phyloP scores from a whole-genome alignment of 1,140 invertebrate species.

The Gerris buenoi region DNA sequence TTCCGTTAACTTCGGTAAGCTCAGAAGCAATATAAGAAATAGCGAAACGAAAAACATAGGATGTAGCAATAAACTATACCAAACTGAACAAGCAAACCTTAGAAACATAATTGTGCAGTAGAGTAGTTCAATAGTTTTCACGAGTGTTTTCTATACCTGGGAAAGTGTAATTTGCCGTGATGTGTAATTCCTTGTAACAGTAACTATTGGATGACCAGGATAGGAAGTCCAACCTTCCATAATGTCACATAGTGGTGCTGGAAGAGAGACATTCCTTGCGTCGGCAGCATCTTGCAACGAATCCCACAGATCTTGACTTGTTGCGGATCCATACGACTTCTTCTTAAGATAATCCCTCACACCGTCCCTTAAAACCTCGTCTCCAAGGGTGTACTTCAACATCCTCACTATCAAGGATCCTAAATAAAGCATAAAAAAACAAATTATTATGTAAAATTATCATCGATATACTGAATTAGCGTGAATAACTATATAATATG shows the following conservation, averaged over 20 bases:
- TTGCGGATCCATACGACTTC: slow-evolving; percentile 16
- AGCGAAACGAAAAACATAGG: too few species aligned
- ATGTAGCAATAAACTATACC: too few species aligned
- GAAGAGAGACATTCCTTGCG: slow-evolving; percentile 19
- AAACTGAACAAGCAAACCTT: too few species aligned
- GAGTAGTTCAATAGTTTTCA: too few species aligned
- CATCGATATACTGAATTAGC: too few species aligned
- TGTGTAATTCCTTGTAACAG: slow-evolving; percentile 37
- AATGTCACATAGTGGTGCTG: slow-evolving; percentile 10
- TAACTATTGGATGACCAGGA: slow-evolving; percentile 55
- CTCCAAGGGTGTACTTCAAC: slow-evolving; percentile 59
- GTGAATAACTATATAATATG: too few species aligned
- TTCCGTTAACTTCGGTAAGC: too few species aligned
- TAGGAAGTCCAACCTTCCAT: slow-evolving; percentile 58
- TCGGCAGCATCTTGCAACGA: slow-evolving; percentile 28
- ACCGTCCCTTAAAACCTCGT: slow-evolving; percentile 48
- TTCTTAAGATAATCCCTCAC: slow-evolving; percentile 40
- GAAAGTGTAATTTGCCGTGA: slow-evolving; percentile 36
- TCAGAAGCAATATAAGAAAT: too few species aligned
- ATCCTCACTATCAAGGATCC: slow-evolving; percentile 63
- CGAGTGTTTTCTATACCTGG: slow-evolving; percentile 28
- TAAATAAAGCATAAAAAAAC: slow-evolving; percentile 21
- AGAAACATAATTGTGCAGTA: too few species aligned
- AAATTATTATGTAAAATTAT: too few species aligned
- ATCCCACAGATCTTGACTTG: slow-evolving; percentile 14